Conservation (phyloP, 1,140 invertebrate species). For the Conopomorpha cramerella region DNA sequence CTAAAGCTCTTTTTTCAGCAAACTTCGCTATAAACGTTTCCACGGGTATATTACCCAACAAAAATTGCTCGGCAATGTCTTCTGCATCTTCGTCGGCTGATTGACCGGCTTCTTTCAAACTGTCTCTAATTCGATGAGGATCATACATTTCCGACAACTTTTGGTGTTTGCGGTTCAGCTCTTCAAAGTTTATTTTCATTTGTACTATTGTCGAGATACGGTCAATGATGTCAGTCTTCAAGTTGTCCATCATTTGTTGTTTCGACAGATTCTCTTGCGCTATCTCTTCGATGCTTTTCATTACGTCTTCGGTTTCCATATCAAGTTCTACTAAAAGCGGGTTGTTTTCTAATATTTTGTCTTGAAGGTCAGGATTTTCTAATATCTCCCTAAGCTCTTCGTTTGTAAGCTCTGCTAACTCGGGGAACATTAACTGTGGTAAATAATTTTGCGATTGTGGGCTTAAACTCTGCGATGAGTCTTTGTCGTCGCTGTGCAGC, state of each 20-base stretch:
- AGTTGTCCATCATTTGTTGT: slow-evolving; percentile 65
- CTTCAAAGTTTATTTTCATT: slow-evolving; percentile 72
- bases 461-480: slow-evolving; percentile 19
- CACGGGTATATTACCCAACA: slow-evolving; percentile 59
- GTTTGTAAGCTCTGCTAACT: slow-evolving; percentile 67
- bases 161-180: slow-evolving; percentile 69
- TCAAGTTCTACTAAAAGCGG: slow-evolving; percentile 70
- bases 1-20: not conserved
- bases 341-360: slow-evolving; percentile 72
- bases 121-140: slow-evolving; percentile 74
- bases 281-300: slow-evolving; percentile 72
- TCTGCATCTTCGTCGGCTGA: slow-evolving; percentile 77
- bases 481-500: slow-evolving; percentile 17
- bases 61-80: slow-evolving; percentile 73
- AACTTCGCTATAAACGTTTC: not conserved
- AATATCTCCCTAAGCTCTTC: slow-evolving; percentile 72
- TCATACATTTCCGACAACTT: slow-evolving; percentile 73
- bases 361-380: slow-evolving; percentile 68
- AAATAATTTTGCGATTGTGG: no score
- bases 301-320: slow-evolving; percentile 70
- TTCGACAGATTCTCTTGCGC: slow-evolving; percentile 73
- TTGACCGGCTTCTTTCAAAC: slow-evolving; percentile 58
- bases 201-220: slow-evolving; percentile 69
- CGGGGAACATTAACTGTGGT: slow-evolving; percentile 65
- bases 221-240: slow-evolving; percentile 65